A percentile compares a stretch with the other conserved stretches of the same genome.
phyloP scores from a whole-genome alignment of 2,113 vertebrate species.

The Brachirus orientalis region DNA sequence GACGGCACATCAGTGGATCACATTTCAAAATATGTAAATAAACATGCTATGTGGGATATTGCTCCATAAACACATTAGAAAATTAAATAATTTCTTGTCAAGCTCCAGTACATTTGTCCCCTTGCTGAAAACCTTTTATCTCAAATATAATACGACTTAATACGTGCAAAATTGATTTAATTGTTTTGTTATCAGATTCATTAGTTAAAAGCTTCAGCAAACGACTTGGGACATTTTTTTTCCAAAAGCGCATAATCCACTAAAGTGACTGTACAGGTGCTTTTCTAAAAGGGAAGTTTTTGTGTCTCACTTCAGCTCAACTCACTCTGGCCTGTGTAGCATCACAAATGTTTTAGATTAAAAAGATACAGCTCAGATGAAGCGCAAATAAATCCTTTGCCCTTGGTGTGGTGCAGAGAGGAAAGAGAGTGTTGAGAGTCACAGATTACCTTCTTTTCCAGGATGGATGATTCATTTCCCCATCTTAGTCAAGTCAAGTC shows the following conservation, averaged over 20 bases:
- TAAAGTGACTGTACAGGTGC: not conserved
- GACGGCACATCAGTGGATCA: too few species aligned
- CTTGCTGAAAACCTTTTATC: not conserved
- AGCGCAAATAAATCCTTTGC: constrained; percentile 35
- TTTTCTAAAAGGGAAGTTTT: constrained; percentile 5
- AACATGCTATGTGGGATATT: too few species aligned
- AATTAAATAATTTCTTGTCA: too few species aligned
- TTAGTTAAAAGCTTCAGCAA: constrained; percentile 1
- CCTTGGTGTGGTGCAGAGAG: constrained; percentile 6
- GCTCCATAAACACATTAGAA: too few species aligned
- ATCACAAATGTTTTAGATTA: constrained; percentile 67
- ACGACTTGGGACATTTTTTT: not conserved
- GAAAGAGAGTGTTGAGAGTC: constrained; percentile 22
- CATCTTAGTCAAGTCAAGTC: constrained; percentile 24
- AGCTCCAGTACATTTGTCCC: not conserved
- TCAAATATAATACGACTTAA: not conserved
- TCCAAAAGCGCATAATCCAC: not conserved
- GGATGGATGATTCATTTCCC: constrained; percentile 45
- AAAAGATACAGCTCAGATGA: constrained; percentile 33
- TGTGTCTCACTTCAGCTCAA: constrained; percentile 23
- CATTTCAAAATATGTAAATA: too few species aligned
- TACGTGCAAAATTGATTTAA: not conserved
- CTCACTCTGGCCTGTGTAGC: constrained; percentile 42
- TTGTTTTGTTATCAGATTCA: not conserved
- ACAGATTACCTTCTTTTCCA: constrained; percentile 25